Evolutionary conservation across 1,140 invertebrate species (phyloP).

Genomic region (Lasaia peninsularis): DNA sequence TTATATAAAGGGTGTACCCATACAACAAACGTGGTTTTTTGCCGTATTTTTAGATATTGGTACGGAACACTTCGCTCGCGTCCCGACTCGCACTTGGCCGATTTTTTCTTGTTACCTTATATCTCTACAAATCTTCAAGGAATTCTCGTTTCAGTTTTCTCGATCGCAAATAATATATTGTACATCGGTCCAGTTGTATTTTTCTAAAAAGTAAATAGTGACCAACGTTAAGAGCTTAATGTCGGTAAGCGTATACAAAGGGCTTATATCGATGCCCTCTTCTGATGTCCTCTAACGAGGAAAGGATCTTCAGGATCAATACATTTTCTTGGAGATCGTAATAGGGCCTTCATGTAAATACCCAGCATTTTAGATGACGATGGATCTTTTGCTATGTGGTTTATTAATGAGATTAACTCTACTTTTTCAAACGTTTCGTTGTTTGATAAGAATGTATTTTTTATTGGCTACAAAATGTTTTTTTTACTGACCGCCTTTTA

Average conservation of each 20-base stretch:
- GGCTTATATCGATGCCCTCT: conserved; percentile 55
- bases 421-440: background rate
- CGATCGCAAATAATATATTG: too few species aligned
- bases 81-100: too few species aligned
- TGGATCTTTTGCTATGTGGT: conserved; percentile 12
- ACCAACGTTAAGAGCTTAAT: conserved; percentile 64
- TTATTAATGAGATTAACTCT: background rate
- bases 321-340: conserved; percentile 39
- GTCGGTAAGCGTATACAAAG: conserved; percentile 56
- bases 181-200: conserved; percentile 2
- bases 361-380: conserved; percentile 16
- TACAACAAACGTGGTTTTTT: too few species aligned
- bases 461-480: too few species aligned
- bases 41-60: too few species aligned
- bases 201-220: conserved; percentile 53
- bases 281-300: conserved; percentile 56
- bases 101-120: too few species aligned
- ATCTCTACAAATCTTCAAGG: too few species aligned
- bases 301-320: conserved; percentile 54
- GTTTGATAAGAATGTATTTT: too few species aligned
- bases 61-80: too few species aligned
- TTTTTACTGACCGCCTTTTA: too few species aligned
- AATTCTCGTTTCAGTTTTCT: too few species aligned
- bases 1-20: too few species aligned
- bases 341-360: conserved; percentile 32